These are phyloP conservation scores for Noctua janthina DNA, from an alignment of 2,888 invertebrate genomes.

Conservation along the genomic window DNA sequence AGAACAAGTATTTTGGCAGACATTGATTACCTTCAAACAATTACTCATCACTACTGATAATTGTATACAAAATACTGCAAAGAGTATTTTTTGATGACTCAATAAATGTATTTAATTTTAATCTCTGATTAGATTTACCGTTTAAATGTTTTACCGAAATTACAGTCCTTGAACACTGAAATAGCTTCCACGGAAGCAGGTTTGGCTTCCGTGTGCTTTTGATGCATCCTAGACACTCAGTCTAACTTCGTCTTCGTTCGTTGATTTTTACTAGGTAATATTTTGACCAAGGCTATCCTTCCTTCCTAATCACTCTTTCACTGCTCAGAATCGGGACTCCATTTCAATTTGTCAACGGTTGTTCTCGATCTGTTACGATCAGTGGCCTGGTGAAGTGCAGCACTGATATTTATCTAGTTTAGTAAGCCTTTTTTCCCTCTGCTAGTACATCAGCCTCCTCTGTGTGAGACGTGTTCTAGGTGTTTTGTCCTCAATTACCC, in stretches of 20 bases:
- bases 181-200: not conserved
- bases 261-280: not conserved
- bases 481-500: not conserved
- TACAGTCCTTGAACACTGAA: not conserved
- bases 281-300: not conserved
- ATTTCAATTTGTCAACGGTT: not conserved
- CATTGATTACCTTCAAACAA: slow-evolving; percentile 15
- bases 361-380: not conserved
- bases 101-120: slow-evolving; percentile 8
- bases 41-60: slow-evolving; percentile 37
- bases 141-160: slow-evolving; percentile 25
- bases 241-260: too few species aligned
- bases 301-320: not conserved
- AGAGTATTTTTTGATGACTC: slow-evolving; percentile 9
- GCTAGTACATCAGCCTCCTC: not conserved
- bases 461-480: not conserved
- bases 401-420: not conserved
- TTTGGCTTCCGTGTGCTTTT: too few species aligned
- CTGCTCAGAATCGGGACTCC: not conserved
- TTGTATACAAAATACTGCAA: too few species aligned
- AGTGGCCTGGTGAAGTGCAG: not conserved
- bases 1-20: slow-evolving; percentile 5
- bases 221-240: too few species aligned
- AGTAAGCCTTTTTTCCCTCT: not conserved
- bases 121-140: slow-evolving; percentile 17